Evolutionary conservation across 1,140 invertebrate species (phyloP).

Genomic region (Zaprionus africanus): DNA sequence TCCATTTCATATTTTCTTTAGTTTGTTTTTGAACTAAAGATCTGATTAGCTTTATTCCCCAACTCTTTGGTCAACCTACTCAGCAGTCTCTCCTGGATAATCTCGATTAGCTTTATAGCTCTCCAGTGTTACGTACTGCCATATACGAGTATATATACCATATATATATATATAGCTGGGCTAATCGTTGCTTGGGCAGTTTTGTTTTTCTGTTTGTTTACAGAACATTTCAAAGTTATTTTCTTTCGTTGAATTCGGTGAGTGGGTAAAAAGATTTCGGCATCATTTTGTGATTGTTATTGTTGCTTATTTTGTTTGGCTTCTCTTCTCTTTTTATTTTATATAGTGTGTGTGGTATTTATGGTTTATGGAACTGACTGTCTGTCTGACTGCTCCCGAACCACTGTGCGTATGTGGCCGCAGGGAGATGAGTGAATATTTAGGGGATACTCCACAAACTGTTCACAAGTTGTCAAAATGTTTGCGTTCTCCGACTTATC

Average conservation of each 20-base stretch:
- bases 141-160: neutral
- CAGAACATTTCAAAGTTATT: constrained; percentile 64
- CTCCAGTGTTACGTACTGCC: constrained; percentile 7
- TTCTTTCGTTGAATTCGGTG: constrained; percentile 51
- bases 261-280: constrained; percentile 57
- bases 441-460: constrained; percentile 42
- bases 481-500: constrained; percentile 67
- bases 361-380: constrained; percentile 59
- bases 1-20: too few relatives aligned
- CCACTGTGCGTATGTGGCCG: constrained; percentile 42
- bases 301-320: constrained; percentile 26
- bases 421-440: neutral
- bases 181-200: constrained; percentile 42
- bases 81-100: neutral
- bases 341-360: constrained; percentile 57
- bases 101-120: constrained; percentile 43
- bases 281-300: constrained; percentile 57
- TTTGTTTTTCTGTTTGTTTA: constrained; percentile 66
- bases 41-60: too few relatives aligned
- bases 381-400: constrained; percentile 1
- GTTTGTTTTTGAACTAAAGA: too few relatives aligned
- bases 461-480: constrained; percentile 82
- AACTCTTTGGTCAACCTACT: neutral
- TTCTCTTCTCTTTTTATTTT: constrained; percentile 41
- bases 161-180: constrained; percentile 25